Conservation (phyloP, 92 coral and sea anemone species). For the Epizoanthus ramosus region DNA sequence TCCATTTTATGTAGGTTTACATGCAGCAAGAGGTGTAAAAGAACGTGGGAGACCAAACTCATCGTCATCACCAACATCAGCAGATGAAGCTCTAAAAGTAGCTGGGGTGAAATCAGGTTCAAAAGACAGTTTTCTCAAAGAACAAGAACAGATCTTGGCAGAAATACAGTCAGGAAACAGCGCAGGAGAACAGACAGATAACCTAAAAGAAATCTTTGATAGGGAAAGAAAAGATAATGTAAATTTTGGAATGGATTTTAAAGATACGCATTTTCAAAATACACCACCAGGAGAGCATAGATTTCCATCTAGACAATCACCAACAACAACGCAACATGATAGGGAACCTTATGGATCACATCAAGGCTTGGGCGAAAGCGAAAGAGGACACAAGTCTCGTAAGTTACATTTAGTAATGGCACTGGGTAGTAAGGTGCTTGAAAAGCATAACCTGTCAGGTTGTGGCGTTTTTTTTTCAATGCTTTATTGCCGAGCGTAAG, state of each 20-base stretch:
- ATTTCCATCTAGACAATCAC: neutral
- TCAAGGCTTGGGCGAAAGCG: too few relatives aligned
- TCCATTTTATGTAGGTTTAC: neutral
- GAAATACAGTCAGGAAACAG: constrained; percentile 2
- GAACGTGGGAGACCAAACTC: constrained; percentile 7
- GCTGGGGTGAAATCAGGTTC: constrained; percentile 3
- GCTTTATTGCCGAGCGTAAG: too few relatives aligned
- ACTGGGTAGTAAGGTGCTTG: too few relatives aligned
- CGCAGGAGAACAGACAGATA: constrained; percentile 5
- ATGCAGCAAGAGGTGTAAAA: neutral
- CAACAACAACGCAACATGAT: neutral
- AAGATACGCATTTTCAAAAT: constrained; percentile 10
- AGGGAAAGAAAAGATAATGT: constrained; percentile 15
- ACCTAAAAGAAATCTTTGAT: neutral
- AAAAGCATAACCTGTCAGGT: too few relatives aligned
- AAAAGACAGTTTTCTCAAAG: neutral
- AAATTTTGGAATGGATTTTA: neutral
- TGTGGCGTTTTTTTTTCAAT: too few relatives aligned
- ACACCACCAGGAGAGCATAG: neutral
- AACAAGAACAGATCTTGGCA: constrained; percentile 20
- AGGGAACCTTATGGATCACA: neutral
- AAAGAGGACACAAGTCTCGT: too few relatives aligned
- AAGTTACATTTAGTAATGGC: too few relatives aligned
- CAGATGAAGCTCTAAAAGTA: constrained; percentile 27
- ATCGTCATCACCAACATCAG: constrained; percentile 10